A percentile compares a stretch with the other conserved stretches of the same genome.
Evolutionary conservation across 2,888 invertebrate species (phyloP).

Genomic region (Abrostola tripartita): DNA sequence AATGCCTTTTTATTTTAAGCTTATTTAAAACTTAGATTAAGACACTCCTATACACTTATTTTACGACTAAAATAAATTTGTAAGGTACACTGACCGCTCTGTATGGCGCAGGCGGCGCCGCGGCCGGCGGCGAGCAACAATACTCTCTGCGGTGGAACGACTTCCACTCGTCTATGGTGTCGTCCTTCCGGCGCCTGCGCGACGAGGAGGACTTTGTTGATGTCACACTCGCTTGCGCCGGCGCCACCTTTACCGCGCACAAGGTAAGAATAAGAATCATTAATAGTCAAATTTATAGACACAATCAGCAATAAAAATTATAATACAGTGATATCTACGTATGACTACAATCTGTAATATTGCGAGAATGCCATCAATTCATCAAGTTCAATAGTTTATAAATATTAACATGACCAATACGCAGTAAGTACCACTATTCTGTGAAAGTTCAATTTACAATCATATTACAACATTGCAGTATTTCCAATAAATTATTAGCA

Average conservation of each 20-base stretch:
- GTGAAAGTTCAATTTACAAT: constrained; percentile 13
- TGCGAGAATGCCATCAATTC: background rate
- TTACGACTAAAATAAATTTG: constrained; percentile 50
- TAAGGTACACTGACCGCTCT: constrained; percentile 52
- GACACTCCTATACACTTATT: constrained; percentile 30
- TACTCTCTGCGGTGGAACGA: constrained; percentile 98
- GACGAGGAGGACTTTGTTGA: constrained; percentile 98
- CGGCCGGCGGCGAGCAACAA: constrained; percentile 92
- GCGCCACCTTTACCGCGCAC: constrained; percentile 96
- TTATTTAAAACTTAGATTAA: background rate
- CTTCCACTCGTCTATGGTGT: constrained; percentile 96
- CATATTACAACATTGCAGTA: constrained; percentile 23
- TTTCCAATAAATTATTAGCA: constrained; percentile 42
- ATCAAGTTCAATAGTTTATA: background rate
- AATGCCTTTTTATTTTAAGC: no score
- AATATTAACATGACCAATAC: constrained; percentile 5
- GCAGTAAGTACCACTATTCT: constrained; percentile 10
- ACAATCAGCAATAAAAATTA: no score
- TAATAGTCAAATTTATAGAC: constrained; percentile 49
- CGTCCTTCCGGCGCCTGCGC: constrained; percentile 95
- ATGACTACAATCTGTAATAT: no score
- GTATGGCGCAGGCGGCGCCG: constrained; percentile 77
- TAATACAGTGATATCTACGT: no score
- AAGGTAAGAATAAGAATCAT: constrained; percentile 85
- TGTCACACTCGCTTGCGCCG: constrained; percentile 97